Base-by-base conservation (phyloP, 2,113 vertebrate species). In the Anarrhichthys ocellatus region DNA sequence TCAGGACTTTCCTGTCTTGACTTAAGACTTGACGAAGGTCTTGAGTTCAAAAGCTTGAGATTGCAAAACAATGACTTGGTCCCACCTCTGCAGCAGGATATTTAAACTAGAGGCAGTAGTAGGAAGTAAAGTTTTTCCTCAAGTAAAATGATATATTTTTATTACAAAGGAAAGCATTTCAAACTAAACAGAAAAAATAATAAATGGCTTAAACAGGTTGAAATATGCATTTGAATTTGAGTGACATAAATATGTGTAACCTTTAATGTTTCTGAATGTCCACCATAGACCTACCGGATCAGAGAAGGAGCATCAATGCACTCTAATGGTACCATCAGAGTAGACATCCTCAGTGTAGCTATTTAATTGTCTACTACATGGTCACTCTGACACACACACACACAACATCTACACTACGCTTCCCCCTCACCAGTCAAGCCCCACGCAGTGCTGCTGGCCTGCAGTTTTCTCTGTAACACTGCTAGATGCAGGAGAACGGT, bases 401-500 rank as follows among this genome's bases (percentile, higher is more conserved):
- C 50, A 71, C 76, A 86, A 40, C 22, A 75, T 29, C 2, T 70
- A 20, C 63, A 83, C 77, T 80, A 79, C 80, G 74, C 82, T 80
- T 82, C 29, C 68, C 73, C 73, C 38, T 86, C 29, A 86, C 76
- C 76, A 86, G 71, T 73, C 58, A 68, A 64, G 46, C 73, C 62
- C 62, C 82, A 79, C 38, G 42, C 84, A 73, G 86, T 56, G 73
- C 62, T 81, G 66, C 88, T 88, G 88, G 83, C 71, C 76, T 78
- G 74, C 70, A 79, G 80, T 90, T 81, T 87, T 83, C 81, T 66
- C 79, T 42, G 71, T 84, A 29, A 14, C 54, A 86, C 83, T 87
- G 77, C 87, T 88, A 80, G 76, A 87, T 89, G 69, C 36, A 86
- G 80, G 74, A 81, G 74, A 80, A 58, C 68, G 69, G 29, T 76